These are phyloP conservation scores for Syndactyla subalaris DNA, from an alignment of 2,797 vertebrate genomes.

Conservation along the genomic window DNA sequence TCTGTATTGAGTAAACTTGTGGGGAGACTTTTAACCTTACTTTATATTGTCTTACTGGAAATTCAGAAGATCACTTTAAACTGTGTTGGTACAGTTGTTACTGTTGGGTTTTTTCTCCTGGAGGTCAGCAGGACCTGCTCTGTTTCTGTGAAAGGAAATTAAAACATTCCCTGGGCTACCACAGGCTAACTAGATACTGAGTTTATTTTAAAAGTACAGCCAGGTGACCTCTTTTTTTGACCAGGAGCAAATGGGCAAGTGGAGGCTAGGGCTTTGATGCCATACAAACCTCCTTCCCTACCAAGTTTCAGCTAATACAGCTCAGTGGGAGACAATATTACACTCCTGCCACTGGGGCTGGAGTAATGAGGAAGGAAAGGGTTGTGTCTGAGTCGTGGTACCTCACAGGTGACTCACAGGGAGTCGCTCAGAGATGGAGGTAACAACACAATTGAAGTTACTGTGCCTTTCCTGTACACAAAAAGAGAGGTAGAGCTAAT, in stretches of 20 bases:
- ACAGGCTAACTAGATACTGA: neutral
- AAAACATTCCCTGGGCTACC: conserved; percentile 1
- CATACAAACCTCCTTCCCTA: neutral
- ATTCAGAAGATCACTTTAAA: conserved; percentile 17
- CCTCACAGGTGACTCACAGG: neutral
- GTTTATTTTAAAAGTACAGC: neutral
- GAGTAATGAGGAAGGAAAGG: neutral
- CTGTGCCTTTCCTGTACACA: neutral
- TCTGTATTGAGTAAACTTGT: conserved; percentile 28
- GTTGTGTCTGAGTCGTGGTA: neutral
- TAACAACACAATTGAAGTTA: neutral
- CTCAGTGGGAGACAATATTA: neutral
- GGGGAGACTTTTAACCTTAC: conserved; percentile 11
- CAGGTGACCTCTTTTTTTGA: neutral
- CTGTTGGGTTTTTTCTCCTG: neutral
- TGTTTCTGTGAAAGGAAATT: conserved; percentile 18
- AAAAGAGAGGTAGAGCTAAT: neutral
- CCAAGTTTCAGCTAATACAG: neutral
- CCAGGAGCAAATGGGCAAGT: neutral
- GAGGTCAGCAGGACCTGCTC: neutral
- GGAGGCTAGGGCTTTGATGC: neutral
- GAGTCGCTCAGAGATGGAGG: neutral
- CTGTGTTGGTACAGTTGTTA: neutral
- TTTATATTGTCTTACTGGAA: conserved; percentile 14
- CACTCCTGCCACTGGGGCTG: neutral